These are phyloP conservation scores for Candidula unifasciata DNA, from an alignment of 2,888 invertebrate species.

Conservation along the genomic window DNA sequence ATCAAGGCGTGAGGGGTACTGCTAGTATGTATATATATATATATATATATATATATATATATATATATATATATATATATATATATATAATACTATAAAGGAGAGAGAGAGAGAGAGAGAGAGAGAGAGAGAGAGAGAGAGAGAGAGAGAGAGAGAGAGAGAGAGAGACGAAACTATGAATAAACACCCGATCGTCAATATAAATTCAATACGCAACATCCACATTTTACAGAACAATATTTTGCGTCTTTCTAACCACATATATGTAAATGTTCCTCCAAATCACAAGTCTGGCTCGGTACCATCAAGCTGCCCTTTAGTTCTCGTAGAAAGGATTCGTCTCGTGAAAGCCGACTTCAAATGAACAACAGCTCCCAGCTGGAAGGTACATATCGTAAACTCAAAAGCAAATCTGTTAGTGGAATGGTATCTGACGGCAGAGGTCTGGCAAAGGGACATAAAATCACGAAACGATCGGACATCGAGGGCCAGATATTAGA, in stretches of 20 bases:
- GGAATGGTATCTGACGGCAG: not conserved
- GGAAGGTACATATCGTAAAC: not conserved
- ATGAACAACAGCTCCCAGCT: not conserved
- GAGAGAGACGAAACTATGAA: too few species aligned
- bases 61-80: too few species aligned
- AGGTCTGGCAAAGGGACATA: not conserved
- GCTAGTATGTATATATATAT: too few species aligned
- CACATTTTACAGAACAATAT: too few species aligned
- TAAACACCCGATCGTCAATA: too few species aligned
- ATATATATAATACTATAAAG: too few species aligned
- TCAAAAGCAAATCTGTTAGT: not conserved
- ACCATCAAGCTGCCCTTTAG: not conserved
- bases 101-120: not conserved
- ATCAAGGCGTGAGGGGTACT: too few species aligned
- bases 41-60: too few species aligned
- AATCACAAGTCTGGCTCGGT: not conserved
- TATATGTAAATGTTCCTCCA: too few species aligned
- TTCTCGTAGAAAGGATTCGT: not conserved
- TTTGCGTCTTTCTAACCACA: too few species aligned
- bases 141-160: too few species aligned
- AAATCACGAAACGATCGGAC: slow-evolving; percentile 7
- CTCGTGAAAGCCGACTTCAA: not conserved
- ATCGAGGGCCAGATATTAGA: slow-evolving; percentile 27
- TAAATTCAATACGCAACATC: too few species aligned
- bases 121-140: not conserved